Conservation (phyloP, 53 echinoderm and acorn worm genomes). For the Stichopus horrens region DNA sequence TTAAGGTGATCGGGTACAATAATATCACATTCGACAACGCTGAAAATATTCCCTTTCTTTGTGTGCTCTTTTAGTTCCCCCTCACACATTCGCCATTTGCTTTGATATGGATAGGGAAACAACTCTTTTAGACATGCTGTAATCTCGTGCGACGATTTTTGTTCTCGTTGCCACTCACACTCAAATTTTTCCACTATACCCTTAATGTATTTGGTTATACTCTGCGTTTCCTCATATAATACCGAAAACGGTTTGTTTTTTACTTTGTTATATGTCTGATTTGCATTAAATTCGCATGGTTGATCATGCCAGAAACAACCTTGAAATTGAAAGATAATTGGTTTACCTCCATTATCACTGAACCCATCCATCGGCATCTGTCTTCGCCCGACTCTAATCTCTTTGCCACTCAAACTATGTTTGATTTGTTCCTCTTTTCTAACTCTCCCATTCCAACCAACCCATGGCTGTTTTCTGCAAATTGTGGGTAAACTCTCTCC, state of each 20-base stretch:
- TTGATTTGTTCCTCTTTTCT: background rate
- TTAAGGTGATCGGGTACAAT: no score
- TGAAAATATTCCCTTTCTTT: no score
- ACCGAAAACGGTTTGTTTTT: background rate
- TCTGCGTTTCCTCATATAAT: constrained; percentile 20
- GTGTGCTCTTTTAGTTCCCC: no score
- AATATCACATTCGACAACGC: no score
- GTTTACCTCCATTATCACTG: background rate
- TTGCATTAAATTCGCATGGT: no score
- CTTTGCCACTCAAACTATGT: constrained; percentile 34
- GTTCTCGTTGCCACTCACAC: no score
- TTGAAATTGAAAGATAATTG: no score
- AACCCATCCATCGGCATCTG: constrained; percentile 5
- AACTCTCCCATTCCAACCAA: constrained; percentile 57
- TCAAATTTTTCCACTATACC: no score
- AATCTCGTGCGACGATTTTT: background rate
- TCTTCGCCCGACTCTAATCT: background rate
- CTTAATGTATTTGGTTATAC: background rate
- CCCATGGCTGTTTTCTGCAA: constrained; percentile 4
- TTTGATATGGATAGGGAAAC: background rate
- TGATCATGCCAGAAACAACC: no score
- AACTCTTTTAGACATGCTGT: background rate
- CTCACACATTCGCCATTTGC: no score
- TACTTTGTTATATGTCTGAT: background rate
- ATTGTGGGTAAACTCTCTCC: constrained; percentile 16